Conservation (phyloP, 2,797 vertebrate genomes). For the Eremophila alpestris region DNA sequence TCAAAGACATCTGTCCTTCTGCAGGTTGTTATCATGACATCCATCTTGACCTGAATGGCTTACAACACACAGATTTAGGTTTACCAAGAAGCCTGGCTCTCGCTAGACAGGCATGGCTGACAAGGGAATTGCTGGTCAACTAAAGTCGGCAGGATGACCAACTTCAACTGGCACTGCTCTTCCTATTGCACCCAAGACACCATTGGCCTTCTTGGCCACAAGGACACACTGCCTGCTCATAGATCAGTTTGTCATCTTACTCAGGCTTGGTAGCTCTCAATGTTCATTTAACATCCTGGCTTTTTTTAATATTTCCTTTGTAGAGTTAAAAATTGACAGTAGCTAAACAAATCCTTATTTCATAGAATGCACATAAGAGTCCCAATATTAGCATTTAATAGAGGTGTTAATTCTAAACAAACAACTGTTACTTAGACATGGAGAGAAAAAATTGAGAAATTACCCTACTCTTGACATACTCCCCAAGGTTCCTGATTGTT, state of each 20-base stretch:
- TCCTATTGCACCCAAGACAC: fast-evolving
- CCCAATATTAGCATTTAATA: neutral
- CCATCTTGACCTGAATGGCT: neutral
- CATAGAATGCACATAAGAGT: neutral
- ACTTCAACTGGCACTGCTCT: neutral
- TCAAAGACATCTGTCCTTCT: neutral
- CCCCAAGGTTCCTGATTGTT: neutral
- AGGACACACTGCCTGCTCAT: neutral
- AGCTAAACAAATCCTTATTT: neutral
- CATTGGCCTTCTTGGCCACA: neutral
- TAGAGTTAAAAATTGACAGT: neutral
- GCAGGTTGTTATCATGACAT: neutral
- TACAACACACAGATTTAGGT: neutral
- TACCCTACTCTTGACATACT: neutral
- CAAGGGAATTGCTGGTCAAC: neutral
- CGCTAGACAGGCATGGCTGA: neutral
- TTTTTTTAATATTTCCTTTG: neutral
- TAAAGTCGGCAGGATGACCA: neutral
- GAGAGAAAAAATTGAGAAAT: neutral
- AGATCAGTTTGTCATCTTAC: neutral
- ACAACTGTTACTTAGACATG: neutral
- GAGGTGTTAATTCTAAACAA: neutral
- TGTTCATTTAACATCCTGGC: neutral
- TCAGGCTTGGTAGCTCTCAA: neutral
- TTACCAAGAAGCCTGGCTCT: neutral